phyloP scores from a whole-genome alignment of 2,888 invertebrate genomes.

The Anticlea derivata region DNA sequence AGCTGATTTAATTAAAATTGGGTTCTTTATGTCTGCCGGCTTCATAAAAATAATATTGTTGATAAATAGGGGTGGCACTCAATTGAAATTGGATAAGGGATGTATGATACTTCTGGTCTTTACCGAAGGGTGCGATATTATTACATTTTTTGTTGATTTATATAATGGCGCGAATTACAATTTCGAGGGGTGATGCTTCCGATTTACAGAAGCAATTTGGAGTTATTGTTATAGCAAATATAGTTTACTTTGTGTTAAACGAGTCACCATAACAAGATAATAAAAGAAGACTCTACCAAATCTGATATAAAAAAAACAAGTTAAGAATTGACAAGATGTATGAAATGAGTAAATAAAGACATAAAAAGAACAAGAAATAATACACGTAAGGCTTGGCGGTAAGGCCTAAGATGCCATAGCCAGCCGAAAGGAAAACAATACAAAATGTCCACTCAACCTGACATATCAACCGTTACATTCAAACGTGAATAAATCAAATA shows the following conservation, averaged over 20 bases:
- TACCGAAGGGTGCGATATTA: constrained; percentile 52
- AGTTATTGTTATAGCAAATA: constrained; percentile 22
- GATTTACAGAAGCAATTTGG: constrained; percentile 28
- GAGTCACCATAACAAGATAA: constrained; percentile 13
- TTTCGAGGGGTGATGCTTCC: constrained; percentile 41
- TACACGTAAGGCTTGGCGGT: too few relatives aligned
- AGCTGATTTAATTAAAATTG: constrained; percentile 78
- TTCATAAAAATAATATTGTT: constrained; percentile 79
- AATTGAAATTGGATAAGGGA: constrained; percentile 50
- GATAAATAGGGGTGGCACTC: constrained; percentile 52
- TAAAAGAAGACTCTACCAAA: constrained; percentile 4
- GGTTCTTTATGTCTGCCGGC: constrained; percentile 55
- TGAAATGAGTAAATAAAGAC: too few relatives aligned
- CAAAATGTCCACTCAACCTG: constrained; percentile 7
- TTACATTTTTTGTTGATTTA: constrained; percentile 69
- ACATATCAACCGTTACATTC: constrained; percentile 6
- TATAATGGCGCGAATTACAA: constrained; percentile 67
- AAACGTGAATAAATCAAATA: constrained; percentile 32
- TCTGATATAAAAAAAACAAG: constrained; percentile 9
- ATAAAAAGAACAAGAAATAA: too few relatives aligned
- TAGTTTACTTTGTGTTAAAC: constrained; percentile 17
- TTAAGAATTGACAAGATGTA: too few relatives aligned
- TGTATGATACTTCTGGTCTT: constrained; percentile 46
- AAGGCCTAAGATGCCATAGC: too few relatives aligned
- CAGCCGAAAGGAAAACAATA: too few relatives aligned